phyloP scores from a whole-genome alignment of 2,113 vertebrate genomes.

The Theropithecus gelada region DNA sequence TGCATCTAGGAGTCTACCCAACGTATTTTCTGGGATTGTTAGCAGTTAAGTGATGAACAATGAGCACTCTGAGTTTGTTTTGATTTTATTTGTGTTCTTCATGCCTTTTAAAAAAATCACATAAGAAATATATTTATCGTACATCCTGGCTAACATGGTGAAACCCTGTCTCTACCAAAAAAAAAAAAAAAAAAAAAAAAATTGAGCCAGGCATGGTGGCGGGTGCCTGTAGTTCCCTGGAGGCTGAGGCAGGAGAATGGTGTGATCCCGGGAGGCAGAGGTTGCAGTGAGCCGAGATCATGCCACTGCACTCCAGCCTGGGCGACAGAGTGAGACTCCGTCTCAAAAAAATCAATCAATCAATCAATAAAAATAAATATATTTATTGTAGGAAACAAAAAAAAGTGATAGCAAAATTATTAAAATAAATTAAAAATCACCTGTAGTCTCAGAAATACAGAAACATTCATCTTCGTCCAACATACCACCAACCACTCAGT shows the following conservation, averaged over 20 bases:
- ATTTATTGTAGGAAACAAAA: neutral
- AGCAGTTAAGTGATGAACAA: neutral
- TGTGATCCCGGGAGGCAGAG: too few relatives aligned
- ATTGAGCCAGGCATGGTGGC: too few relatives aligned
- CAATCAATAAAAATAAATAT: too few relatives aligned
- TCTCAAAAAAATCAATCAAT: too few relatives aligned
- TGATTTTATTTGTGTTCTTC: slow-evolving; percentile 42
- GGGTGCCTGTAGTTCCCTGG: too few relatives aligned
- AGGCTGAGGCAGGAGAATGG: too few relatives aligned
- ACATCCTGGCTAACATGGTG: neutral
- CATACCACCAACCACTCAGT: neutral
- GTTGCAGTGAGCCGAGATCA: too few relatives aligned
- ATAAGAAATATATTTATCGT: neutral
- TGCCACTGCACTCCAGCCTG: too few relatives aligned
- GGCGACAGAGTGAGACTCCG: too few relatives aligned
- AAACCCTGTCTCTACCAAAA: too few relatives aligned
- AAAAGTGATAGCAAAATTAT: neutral
- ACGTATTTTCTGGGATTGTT: neutral
- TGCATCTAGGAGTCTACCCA: too few relatives aligned
- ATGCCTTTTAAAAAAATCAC: neutral
- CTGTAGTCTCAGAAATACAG: neutral
- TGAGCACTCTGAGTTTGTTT: neutral
- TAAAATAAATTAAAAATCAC: slow-evolving; percentile 15
- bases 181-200: too few relatives aligned
- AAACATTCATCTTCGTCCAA: neutral